A percentile compares a stretch with the other conserved stretches of the same genome.
phyloP scores from a whole-genome alignment of 30 jellyfish, hydroid and myxozoan species.

The Haliclystus octoradiatus region DNA sequence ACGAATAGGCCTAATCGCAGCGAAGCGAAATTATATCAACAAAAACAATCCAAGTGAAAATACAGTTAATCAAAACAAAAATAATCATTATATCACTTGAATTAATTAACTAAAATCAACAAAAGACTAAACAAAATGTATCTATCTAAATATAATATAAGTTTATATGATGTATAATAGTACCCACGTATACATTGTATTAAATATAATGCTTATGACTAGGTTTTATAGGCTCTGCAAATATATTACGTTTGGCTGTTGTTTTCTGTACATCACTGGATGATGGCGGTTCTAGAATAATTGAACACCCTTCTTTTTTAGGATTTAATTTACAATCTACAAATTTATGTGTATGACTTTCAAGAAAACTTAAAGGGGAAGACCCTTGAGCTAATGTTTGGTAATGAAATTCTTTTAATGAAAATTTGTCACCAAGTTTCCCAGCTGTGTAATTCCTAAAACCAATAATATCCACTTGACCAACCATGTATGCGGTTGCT shows the following conservation, averaged over 20 bases:
- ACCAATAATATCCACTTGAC: conserved; percentile 81
- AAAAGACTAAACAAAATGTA: too few relatives aligned
- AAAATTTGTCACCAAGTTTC: conserved; percentile 38
- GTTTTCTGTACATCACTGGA: neutral
- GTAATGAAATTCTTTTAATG: conserved; percentile 83
- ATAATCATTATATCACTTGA: too few relatives aligned
- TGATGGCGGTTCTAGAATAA: conserved; percentile 67
- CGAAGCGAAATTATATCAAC: too few relatives aligned
- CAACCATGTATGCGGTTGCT: conserved; percentile 97
- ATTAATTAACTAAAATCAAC: too few relatives aligned
- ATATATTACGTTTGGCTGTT: neutral
- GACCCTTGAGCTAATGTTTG: conserved; percentile 82
- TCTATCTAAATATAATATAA: too few relatives aligned
- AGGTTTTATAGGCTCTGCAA: neutral
- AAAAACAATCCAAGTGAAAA: too few relatives aligned
- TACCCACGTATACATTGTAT: too few relatives aligned
- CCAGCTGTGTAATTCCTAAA: conserved; percentile 60
- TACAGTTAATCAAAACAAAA: too few relatives aligned
- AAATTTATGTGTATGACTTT: conserved; percentile 51
- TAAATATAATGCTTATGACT: neutral
- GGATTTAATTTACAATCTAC: conserved; percentile 41
- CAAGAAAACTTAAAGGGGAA: conserved; percentile 63
- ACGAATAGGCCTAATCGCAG: too few relatives aligned
- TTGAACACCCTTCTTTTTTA: conserved; percentile 46
- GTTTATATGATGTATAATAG: too few relatives aligned